Percentiles rank a stretch among this genome's conserved stretches.
phyloP scores from a whole-genome alignment of 2,888 invertebrate species.

The Eubasilissa splendida region DNA sequence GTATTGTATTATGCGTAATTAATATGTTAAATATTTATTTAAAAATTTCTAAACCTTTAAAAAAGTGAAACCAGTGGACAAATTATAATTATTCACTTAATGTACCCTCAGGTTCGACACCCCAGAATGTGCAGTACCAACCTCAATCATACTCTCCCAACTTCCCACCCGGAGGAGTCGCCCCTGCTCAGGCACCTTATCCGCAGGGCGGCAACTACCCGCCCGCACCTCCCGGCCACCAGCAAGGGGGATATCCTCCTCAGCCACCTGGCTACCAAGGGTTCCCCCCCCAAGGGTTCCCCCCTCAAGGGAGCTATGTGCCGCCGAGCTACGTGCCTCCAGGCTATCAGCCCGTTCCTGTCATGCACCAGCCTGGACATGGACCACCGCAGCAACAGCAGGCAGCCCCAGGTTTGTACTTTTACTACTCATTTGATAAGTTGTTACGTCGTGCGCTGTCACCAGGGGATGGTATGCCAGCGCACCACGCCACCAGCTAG shows the following conservation, averaged over 20 bases:
- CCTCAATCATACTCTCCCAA: conserved; percentile 67
- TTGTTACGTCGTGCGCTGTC: too few species aligned
- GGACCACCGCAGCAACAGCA: conserved; percentile 42
- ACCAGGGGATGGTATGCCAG: too few species aligned
- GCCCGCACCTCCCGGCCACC: conserved; percentile 63
- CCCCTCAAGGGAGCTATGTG: conserved; percentile 58
- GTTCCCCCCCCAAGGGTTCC: conserved; percentile 60
- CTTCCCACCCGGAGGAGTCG: conserved; percentile 62
- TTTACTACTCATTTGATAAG: too few species aligned
- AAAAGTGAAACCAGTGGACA: too few species aligned
- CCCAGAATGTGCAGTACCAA: conserved; percentile 12
- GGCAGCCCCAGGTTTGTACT: conserved; percentile 37
- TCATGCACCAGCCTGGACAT: conserved; percentile 63
- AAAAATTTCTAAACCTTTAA: too few species aligned
- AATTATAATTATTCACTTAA: neutral
- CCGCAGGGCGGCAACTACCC: conserved; percentile 57
- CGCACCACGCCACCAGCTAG: too few species aligned
- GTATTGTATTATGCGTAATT: too few species aligned
- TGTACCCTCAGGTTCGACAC: conserved; percentile 16
- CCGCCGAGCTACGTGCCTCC: conserved; percentile 60
- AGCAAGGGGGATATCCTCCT: conserved; percentile 38
- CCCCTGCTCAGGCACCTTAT: conserved; percentile 36
- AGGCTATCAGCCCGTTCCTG: conserved; percentile 65
- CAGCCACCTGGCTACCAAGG: conserved; percentile 52
- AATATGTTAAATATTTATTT: too few species aligned